Evolutionary conservation across 2,888 invertebrate genomes (phyloP), one percentile per base, ranked within the genome.

Genomic region (Ennomos fuscantarius): DNA sequence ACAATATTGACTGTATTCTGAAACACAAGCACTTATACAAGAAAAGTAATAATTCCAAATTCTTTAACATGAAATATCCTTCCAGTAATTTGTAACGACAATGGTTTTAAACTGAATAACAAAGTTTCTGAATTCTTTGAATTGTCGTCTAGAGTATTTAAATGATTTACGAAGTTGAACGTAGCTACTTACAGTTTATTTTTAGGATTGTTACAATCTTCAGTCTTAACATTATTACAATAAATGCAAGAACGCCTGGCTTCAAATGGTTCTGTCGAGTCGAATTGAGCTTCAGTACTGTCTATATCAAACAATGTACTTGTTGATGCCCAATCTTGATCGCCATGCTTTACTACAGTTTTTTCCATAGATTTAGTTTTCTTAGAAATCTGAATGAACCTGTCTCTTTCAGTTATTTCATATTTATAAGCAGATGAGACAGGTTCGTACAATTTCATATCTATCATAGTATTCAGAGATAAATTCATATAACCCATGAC

Each of bases 1-100:
- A 89, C 42, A 73, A 52, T 3, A 66, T 56, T 9, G 84, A 79
- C 12, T 82, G 74, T 54, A 86, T 76, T 68, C 88, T 89, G 75
- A 62, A 76, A 78, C 51, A 62, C 46, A 49, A 67, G 64, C 41
- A 55, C 60, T 68, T 60, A 62, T 50, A 59, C 55, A 60, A 65
- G 24, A 60, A 63, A 65, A 68, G 55, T 60, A 60, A 24, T 11
- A 63, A 63, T 52, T 40, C 6, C 31, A 53, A 53, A 46, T 15
- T 31, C 11, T 13, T 31, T 37, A 12, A 24, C 43, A 37, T 39
- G 12, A 33, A 46, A 36, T 36, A 42, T 13, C 36, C 43, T 12
- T 10, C 10, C 36, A 37, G 15, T 44, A 34, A 48, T 32, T 40
- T 33, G 24, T 12, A 24, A 45, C 6, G 12, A 35, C 35, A 47